Evolutionary conservation across 2,888 invertebrate species (phyloP), one percentile per base, ranked within the genome.

Genomic region (Epirrhoe alternata): DNA sequence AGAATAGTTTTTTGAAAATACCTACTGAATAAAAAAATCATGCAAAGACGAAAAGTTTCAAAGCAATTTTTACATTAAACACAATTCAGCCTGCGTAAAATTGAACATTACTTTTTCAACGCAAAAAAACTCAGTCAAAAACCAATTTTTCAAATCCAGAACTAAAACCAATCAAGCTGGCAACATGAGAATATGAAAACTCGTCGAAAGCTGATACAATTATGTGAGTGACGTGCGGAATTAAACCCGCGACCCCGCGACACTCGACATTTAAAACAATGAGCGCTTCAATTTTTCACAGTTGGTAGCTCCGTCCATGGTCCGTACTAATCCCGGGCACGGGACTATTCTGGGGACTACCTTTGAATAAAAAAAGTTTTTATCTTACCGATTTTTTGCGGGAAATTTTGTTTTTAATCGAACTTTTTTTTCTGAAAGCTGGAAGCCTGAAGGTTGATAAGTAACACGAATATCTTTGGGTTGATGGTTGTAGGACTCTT

Each of bases 181-280:
- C 57, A 62, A 61, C 66, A 61, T 50, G 33, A 64, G 60, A 56
- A 38, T 42, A 17, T 30, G 7, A 65, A 69, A 77, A 79, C 77
- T 77, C 77, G 72, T 79, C 76, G 75, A 78, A 80, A 80, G 77
- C 79, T 82, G 78, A 81, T 77, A 79, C 79, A 83, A 86, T 84
- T 83, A 80, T 71, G 75, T 76, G 74, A 66, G 75, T 74, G 74
- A 74, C 74, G 74, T 68, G 73, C 69, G 76, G 76, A 75, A 81
- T 82, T 80, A 80, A 83, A 75, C 73, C 76, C 72, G 66, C 72
- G 76, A 71, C 77, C 76, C 66, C 58, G 60, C 83, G 86, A 87
- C 88, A 88, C 87, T 82, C 83, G 82, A 87, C 88, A 89, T 91
- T 92, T 87, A 89, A 91, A 92, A 92, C 90, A 90, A 89, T 89